Evolutionary conservation across 2,888 invertebrate genomes (phyloP).

Genomic region (Allophyes oxyacanthae): DNA sequence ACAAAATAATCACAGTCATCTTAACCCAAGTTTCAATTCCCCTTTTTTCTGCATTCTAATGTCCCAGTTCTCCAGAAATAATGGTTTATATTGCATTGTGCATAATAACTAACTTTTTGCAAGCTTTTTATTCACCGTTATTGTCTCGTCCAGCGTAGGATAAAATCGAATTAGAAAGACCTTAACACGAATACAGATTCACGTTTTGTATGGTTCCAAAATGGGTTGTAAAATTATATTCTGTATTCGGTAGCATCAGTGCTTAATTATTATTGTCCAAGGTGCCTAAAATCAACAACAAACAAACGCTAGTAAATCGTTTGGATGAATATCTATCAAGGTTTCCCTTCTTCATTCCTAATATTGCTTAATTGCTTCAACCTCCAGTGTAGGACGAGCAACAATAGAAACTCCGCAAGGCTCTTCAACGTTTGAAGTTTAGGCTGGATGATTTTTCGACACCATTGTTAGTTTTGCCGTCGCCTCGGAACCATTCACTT

Average conservation of each 20-base stretch:
- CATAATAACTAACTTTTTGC: conserved; percentile 62
- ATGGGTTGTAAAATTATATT: conserved; percentile 17
- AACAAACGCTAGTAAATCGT: conserved; percentile 52
- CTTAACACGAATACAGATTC: conserved; percentile 30
- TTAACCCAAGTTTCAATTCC: conserved; percentile 38
- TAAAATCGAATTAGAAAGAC: conserved; percentile 38
- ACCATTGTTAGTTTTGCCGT: conserved; percentile 71
- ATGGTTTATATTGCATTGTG: conserved; percentile 62
- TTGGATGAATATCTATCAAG: conserved; percentile 64
- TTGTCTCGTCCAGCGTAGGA: conserved; percentile 41
- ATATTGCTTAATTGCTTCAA: conserved; percentile 83
- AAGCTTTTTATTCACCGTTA: conserved; percentile 57
- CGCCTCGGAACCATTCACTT: conserved; percentile 78
- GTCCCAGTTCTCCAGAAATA: conserved; percentile 63
- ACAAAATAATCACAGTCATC: conserved; percentile 33
- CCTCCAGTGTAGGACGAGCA: conserved; percentile 71
- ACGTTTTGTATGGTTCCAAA: conserved; percentile 25
- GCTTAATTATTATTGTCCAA: conserved; percentile 50
- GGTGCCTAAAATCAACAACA: conserved; percentile 50
- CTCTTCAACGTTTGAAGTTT: conserved; percentile 67
- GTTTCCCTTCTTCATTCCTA: conserved; percentile 73
- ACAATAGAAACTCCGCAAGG: conserved; percentile 77
- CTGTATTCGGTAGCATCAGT: conserved; percentile 37
- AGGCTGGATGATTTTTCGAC: conserved; percentile 70
- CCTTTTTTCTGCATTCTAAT: conserved; percentile 30